A percentile compares a stretch with the other conserved stretches of the same genome.
phyloP scores from a whole-genome alignment of 1,140 invertebrate species.

The Papilio xuthus region DNA sequence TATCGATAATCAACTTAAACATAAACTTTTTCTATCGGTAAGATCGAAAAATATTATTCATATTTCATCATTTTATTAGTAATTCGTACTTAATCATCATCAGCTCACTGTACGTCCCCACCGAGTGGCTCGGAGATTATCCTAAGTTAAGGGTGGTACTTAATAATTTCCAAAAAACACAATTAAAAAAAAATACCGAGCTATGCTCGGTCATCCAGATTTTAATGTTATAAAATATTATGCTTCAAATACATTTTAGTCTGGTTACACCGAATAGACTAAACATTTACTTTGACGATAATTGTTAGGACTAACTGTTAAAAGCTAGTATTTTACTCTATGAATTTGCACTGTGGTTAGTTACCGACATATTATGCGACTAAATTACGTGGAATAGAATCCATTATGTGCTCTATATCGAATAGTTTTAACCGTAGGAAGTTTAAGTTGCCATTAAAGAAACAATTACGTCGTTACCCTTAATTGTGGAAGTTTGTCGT shows the following conservation, averaged over 20 bases:
- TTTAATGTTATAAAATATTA: slow-evolving; percentile 40
- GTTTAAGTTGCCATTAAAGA: slow-evolving; percentile 18
- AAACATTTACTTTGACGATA: slow-evolving; percentile 30
- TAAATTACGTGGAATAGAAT: slow-evolving; percentile 23
- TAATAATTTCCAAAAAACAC: no score
- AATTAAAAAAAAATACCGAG: no score
- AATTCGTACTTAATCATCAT: no score
- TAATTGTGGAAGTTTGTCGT: neutral
- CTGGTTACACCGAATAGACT: slow-evolving; percentile 33
- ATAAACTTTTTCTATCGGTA: no score
- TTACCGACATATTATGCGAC: slow-evolving; percentile 2
- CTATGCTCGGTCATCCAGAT: no score
- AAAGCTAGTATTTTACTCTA: slow-evolving; percentile 28
- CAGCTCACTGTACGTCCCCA: no score
- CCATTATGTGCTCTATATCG: slow-evolving; percentile 34
- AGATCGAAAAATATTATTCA: no score
- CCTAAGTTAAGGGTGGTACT: no score
- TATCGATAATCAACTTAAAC: no score
- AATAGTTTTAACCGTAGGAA: slow-evolving; percentile 36
- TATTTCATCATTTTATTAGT: no score
- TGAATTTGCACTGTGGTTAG: slow-evolving; percentile 25
- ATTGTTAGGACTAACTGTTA: slow-evolving; percentile 17
- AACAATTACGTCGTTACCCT: slow-evolving; percentile 10
- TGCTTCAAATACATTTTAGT: slow-evolving; percentile 10
- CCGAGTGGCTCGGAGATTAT: no score